Conservation (phyloP, 2,797 vertebrate genomes). For the Chaetophractus vellerosus region DNA sequence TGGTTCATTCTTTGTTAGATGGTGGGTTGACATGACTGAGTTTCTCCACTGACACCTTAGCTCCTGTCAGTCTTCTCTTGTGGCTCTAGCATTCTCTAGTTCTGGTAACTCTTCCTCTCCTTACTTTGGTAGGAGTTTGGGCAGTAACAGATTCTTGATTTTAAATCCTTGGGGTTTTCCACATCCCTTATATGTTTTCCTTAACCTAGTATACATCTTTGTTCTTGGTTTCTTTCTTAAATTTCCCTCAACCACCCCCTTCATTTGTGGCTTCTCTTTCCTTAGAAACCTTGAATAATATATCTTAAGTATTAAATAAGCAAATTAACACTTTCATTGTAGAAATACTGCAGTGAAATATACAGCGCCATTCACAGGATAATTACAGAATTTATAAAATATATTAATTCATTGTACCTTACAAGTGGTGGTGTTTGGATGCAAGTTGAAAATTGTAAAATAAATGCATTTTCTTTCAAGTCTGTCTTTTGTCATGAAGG, state of each 20-base stretch:
- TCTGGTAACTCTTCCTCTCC: background rate
- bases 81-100: background rate
- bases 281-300: background rate
- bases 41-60: background rate
- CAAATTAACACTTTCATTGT: background rate
- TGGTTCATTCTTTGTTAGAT: background rate
- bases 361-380: background rate
- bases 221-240: background rate
- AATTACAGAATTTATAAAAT: background rate
- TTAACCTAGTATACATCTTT: background rate
- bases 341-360: background rate
- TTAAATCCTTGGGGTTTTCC: background rate
- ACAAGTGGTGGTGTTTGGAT: background rate
- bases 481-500: background rate
- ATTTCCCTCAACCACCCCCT: background rate
- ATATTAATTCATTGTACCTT: background rate
- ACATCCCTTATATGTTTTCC: background rate
- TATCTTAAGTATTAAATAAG: background rate
- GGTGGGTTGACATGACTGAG: background rate
- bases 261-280: slow-evolving; percentile 37
- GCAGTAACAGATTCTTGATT: background rate
- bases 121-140: background rate
- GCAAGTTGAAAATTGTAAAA: background rate
- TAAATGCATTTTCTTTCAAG: background rate
- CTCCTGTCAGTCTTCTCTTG: background rate